These are phyloP conservation scores for roundworm (Caenorhabditis elegans) DNA, from an alignment of 1,140 invertebrate genomes.

Conservation along the genomic window DNA sequence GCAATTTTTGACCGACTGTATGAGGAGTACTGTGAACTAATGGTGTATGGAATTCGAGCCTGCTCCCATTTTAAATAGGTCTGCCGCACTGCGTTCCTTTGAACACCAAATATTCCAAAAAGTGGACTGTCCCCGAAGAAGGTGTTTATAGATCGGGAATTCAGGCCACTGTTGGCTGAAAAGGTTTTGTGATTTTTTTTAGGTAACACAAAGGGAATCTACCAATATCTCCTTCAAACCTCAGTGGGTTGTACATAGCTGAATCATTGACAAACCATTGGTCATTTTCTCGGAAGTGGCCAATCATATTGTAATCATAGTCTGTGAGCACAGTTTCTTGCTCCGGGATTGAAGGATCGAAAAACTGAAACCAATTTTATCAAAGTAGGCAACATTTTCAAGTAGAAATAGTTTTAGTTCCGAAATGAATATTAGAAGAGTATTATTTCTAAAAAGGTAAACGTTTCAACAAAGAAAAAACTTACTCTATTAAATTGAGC, in stretches of 20 bases:
- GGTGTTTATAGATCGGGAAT: conserved; percentile 48
- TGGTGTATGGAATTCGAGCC: conserved; percentile 52
- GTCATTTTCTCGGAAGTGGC: conserved; percentile 27
- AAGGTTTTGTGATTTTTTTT: not conserved
- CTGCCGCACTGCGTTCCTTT: conserved; percentile 60
- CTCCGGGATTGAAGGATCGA: conserved; percentile 50
- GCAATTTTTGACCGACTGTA: conserved; percentile 54
- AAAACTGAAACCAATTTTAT: conserved; percentile 52
- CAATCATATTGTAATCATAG: conserved; percentile 44
- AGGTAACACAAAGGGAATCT: not conserved
- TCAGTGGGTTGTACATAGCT: conserved; percentile 59
- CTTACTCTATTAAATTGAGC: not conserved
- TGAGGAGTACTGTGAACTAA: conserved; percentile 46
- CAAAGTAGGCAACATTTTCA: no score
- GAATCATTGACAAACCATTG: conserved; percentile 54
- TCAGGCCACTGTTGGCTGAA: conserved; percentile 59
- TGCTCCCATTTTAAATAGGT: conserved; percentile 58
- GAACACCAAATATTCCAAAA: conserved; percentile 51
- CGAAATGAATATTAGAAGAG: no score
- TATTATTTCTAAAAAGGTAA: no score
- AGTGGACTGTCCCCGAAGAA: conserved; percentile 51
- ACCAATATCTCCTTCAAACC: conserved; percentile 65
- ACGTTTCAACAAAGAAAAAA: not conserved
- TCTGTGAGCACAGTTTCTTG: conserved; percentile 50
- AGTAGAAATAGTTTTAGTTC: no score